Evolutionary conservation across 2,888 invertebrate species (phyloP), one percentile per base, ranked within the genome.

Genomic region (Hirtodrosophila trivittata): DNA sequence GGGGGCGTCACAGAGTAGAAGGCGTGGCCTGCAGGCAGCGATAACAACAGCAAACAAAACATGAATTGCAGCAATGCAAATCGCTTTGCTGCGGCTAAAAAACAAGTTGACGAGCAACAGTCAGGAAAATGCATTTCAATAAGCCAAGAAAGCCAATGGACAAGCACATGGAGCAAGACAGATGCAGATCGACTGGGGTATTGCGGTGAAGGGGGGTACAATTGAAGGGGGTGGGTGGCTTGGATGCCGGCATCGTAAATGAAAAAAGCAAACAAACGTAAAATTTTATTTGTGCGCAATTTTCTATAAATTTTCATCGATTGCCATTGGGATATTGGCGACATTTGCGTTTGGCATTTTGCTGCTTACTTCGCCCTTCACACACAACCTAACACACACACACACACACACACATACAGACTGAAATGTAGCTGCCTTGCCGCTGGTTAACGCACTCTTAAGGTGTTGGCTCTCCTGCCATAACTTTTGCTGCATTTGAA

Each of bases 201-300:
- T 12, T 18, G n/a, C 28, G 14, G 30, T n/a, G 13, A n/a, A 13
- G 6, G 0, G 47, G 8, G 21, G 1, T n/a, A n/a, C n/a, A n/a
- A n/a, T n/a, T n/a, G n/a, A n/a, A n/a, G n/a, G 6, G 8, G 6
- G 35, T n/a, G 37, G 9, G 14, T 32, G 37, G 35, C n/a, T 18
- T 52, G 52, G 50, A 54, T 54, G 54, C 58, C 63, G 63, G 21
- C 59, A 12, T 77, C 75, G 82, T 78, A 83, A 83, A 78, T 82
- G 78, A 83, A 80, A 78, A 80, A 85, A 75, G 87, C 80, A 81
- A 81, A 72, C 87, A 87, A 81, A 81, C 87, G 87, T 81, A 86
- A 81, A 81, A 81, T 87, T 81, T 81, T 81, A 81, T 81, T 81
- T 81, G 84, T 87, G 87, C 86, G 86, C 80, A 87, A 87, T 81